A percentile compares a stretch with the other conserved stretches of the same genome.
Conservation (phyloP, 2,113 vertebrate species). For the Coptodon rendalli region DNA sequence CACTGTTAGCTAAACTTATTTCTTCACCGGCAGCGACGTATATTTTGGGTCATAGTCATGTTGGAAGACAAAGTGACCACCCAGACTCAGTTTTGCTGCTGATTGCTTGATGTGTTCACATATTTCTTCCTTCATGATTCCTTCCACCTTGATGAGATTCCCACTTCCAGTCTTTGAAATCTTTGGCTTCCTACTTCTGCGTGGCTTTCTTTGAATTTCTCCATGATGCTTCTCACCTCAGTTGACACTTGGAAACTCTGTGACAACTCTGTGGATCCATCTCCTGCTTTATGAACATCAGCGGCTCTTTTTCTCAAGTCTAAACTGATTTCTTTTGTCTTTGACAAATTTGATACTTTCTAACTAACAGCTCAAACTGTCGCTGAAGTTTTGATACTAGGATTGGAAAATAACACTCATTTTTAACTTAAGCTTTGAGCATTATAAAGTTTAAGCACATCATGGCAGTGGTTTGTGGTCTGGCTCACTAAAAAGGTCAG, state of each 20-base stretch:
- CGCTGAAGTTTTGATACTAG: background rate
- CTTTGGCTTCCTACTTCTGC: background rate
- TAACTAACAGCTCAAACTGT: background rate
- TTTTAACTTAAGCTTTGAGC: background rate
- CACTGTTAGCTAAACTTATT: background rate
- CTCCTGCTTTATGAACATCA: background rate
- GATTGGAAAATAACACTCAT: background rate
- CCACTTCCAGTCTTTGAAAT: background rate
- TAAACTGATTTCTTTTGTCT: background rate
- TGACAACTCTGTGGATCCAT: background rate
- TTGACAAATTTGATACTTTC: background rate
- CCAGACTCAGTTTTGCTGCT: background rate
- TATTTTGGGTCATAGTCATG: background rate
- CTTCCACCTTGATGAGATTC: background rate
- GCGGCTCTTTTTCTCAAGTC: background rate
- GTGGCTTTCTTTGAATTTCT: background rate
- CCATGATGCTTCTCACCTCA: background rate
- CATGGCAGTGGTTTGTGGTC: background rate
- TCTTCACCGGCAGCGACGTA: background rate
- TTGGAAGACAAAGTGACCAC: background rate
- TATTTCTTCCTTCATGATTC: background rate
- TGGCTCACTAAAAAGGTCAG: background rate
- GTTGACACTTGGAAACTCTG: background rate
- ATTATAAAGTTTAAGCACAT: background rate
- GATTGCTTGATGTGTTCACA: background rate